Evolutionary conservation across 2,888 invertebrate species (phyloP).

Genomic region (Diarsia brunnea): DNA sequence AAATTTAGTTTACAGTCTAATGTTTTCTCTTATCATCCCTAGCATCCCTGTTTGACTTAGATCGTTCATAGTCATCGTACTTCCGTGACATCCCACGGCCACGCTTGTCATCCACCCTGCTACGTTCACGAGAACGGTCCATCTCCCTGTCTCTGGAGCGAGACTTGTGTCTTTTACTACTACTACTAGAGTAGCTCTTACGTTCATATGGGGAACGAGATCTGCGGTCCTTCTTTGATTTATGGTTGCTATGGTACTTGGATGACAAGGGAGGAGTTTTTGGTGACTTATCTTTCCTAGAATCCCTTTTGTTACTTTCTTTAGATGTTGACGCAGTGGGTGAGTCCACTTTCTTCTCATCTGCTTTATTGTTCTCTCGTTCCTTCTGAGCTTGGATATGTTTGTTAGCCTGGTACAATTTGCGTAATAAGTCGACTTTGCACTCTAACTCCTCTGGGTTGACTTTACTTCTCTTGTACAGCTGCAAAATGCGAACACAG

Average conservation of each 20-base stretch:
- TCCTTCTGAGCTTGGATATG: constrained; percentile 85
- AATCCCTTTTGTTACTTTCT: constrained; percentile 82
- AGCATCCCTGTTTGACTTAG: constrained; percentile 84
- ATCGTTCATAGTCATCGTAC: constrained; percentile 88
- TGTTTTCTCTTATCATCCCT: constrained; percentile 86
- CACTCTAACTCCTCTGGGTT: constrained; percentile 88
- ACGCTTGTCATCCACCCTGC: constrained; percentile 83
- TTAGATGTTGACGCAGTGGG: constrained; percentile 87
- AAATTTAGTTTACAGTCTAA: constrained; percentile 64
- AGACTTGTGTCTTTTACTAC: constrained; percentile 86
- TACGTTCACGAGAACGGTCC: constrained; percentile 83
- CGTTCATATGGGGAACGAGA: constrained; percentile 89
- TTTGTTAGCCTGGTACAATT: constrained; percentile 87
- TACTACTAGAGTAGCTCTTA: constrained; percentile 80
- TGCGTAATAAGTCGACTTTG: constrained; percentile 83
- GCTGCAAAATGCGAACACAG: constrained; percentile 94
- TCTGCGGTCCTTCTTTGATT: constrained; percentile 85
- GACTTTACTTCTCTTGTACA: constrained; percentile 96
- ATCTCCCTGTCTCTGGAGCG: constrained; percentile 85
- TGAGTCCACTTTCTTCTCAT: constrained; percentile 86
- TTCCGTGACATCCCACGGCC: constrained; percentile 81
- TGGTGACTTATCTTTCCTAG: constrained; percentile 87
- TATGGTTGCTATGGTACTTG: constrained; percentile 87
- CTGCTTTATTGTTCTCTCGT: constrained; percentile 79
- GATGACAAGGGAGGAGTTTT: constrained; percentile 88